Base-by-base conservation (phyloP, 2,888 invertebrate genomes). In the Aphidoletes aphidimyza region DNA sequence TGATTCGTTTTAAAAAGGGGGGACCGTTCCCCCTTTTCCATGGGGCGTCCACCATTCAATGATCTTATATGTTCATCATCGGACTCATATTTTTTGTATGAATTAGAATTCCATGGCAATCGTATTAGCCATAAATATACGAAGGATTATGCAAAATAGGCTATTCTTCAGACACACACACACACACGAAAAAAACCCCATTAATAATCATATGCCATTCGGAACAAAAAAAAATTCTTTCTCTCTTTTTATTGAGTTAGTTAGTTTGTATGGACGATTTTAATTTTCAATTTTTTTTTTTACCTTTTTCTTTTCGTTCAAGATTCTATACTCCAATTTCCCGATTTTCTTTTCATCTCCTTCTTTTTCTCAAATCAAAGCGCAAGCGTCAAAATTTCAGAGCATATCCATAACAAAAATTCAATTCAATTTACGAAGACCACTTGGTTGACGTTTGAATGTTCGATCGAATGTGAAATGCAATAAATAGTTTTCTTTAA, bases 181-280 rank as follows among this genome's bases (percentile, higher is more conserved):
- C n/a, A n/a, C n/a, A n/a, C n/a, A n/a, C n/a, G n/a, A n/a, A n/a
- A n/a, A n/a, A n/a, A n/a, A n/a, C n/a, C n/a, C n/a, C n/a, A n/a
- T n/a, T n/a, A n/a, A n/a, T n/a, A n/a, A 54, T 54, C 34, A n/a
- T 54, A 69, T 69, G 69, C 69, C 69, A 69, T 30, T 69, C 17
- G n/a, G n/a, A n/a, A n/a, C n/a, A n/a, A n/a, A n/a, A 69, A 69
- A 14, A 69, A 3, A 14, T 47, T 47, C 34, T 9, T 30, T 34
- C n/a, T 69, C 17, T 69, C 19, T 30, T 69, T 69, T 1, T 11
- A 8, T 69, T 69, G 26, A 69, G 14, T 14, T n/a, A 69, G 69
- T 14, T 69, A 69, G 69, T 69, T 69, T 30, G 30, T 6, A 69
- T 30, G 34, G n/a, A 14, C 19, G 2, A 1, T 14, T 3, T 69